Percentiles rank a stretch among this genome's conserved stretches.
phyloP scores from a whole-genome alignment of 2,113 vertebrate genomes.

The Misgurnus mizolepis region DNA sequence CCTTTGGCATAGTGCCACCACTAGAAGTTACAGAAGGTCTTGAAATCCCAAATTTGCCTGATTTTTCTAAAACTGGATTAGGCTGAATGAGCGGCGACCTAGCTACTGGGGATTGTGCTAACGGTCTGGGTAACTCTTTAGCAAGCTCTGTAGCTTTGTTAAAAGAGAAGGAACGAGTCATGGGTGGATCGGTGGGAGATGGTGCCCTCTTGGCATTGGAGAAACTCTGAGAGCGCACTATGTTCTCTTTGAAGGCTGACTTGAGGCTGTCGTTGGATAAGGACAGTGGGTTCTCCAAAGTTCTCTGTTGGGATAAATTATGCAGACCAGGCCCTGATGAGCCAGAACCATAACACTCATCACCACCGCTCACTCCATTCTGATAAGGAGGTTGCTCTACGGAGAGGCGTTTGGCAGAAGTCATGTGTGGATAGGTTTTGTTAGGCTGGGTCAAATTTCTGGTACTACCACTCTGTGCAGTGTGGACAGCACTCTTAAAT shows the following conservation, averaged over 20 bases:
- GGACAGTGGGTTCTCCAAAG: conserved; percentile 75
- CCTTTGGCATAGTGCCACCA: conserved; percentile 47
- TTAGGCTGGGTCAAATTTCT: conserved; percentile 49
- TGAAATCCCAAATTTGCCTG: not conserved
- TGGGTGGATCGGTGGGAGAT: conserved; percentile 71
- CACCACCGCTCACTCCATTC: conserved; percentile 37
- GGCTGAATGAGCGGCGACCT: conserved; percentile 43
- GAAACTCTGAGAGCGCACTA: conserved; percentile 89
- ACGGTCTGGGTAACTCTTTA: conserved; percentile 73
- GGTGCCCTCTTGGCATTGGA: conserved; percentile 84
- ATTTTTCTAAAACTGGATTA: conserved; percentile 17
- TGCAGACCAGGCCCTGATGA: conserved; percentile 68
- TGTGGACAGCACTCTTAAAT: conserved; percentile 23
- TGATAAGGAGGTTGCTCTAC: not conserved
- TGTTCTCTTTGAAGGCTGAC: conserved; percentile 76
- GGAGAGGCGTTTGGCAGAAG: conserved; percentile 17
- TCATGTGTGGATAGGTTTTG: conserved; percentile 38
- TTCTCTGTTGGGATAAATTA: conserved; percentile 66
- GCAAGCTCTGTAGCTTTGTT: conserved; percentile 79
- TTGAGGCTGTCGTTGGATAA: conserved; percentile 81
- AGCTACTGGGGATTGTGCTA: conserved; percentile 33
- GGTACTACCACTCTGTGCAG: conserved; percentile 12
- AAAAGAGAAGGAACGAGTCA: conserved; percentile 82
- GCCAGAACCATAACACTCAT: not conserved
- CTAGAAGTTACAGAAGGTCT: conserved; percentile 15